phyloP scores from a whole-genome alignment of 2,888 invertebrate species.

The Pimpla rufipes region DNA sequence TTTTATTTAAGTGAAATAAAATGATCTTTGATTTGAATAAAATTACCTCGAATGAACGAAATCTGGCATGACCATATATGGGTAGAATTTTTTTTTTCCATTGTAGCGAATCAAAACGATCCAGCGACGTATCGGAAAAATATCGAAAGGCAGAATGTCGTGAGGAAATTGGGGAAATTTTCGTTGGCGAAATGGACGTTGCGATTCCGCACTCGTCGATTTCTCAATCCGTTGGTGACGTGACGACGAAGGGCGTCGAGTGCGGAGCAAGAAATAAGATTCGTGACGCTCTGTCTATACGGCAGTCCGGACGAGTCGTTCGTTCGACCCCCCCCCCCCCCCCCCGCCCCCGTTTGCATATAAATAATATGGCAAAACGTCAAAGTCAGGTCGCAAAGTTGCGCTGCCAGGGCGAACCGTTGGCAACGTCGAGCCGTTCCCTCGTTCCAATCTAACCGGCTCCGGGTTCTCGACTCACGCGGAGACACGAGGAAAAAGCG shows the following conservation, averaged over 20 bases:
- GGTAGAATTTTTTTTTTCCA: not conserved
- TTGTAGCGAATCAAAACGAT: not conserved
- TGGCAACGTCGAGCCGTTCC: constrained; percentile 27
- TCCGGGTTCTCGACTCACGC: constrained; percentile 14
- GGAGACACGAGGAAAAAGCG: constrained; percentile 22
- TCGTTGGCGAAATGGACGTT: constrained; percentile 73
- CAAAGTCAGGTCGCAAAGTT: constrained; percentile 74
- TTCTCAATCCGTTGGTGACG: constrained; percentile 57
- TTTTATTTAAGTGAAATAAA: too few relatives aligned
- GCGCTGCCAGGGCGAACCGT: constrained; percentile 42
- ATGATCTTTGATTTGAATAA: too few relatives aligned
- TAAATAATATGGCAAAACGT: constrained; percentile 79
- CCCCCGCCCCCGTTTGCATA: constrained; percentile 74
- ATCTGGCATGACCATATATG: too few relatives aligned
- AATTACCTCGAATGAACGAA: too few relatives aligned
- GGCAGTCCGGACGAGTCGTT: constrained; percentile 48
- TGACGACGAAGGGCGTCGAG: constrained; percentile 32
- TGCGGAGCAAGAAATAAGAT: constrained; percentile 51
- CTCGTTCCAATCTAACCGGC: constrained; percentile 65
- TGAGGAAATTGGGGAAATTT: constrained; percentile 34
- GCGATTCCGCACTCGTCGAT: constrained; percentile 68
- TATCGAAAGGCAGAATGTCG: constrained; percentile 2
- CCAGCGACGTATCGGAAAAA: not conserved
- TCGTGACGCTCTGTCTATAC: constrained; percentile 46
- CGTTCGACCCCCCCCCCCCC: not conserved